Percentiles rank a stretch among this genome's conserved stretches.
Evolutionary conservation across 2,888 invertebrate genomes (phyloP).

Genomic region (Cephus rjabovi): DNA sequence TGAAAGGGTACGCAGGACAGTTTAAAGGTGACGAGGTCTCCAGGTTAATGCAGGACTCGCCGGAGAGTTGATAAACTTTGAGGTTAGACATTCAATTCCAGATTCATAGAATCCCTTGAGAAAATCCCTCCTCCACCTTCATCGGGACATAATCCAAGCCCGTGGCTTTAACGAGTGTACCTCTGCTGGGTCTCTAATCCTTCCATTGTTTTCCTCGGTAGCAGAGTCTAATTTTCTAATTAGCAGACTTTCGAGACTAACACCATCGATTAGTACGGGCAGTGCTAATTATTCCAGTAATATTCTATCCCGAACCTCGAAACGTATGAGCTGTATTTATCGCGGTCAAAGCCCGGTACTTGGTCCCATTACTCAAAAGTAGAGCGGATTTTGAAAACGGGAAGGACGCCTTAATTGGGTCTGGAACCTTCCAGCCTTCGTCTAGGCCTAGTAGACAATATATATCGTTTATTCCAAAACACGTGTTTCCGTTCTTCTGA

Average conservation of each 20-base stretch:
- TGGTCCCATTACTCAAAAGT: slow-evolving; percentile 44
- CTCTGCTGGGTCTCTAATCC: slow-evolving; percentile 14
- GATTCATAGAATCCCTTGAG: not conserved
- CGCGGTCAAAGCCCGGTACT: slow-evolving; percentile 32
- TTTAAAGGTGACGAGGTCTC: not conserved
- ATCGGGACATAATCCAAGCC: not conserved
- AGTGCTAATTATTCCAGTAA: slow-evolving; percentile 3
- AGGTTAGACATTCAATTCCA: not conserved
- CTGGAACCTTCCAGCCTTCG: not conserved
- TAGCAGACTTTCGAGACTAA: slow-evolving; percentile 16
- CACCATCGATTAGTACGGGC: slow-evolving; percentile 16
- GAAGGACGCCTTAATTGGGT: slow-evolving; percentile 11
- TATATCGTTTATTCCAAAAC: not conserved
- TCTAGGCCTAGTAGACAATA: not conserved
- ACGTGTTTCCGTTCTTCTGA: slow-evolving; percentile 5
- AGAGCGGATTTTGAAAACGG: slow-evolving; percentile 40
- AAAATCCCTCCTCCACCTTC: not conserved
- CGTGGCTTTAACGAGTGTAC: not conserved
- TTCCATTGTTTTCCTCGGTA: slow-evolving; percentile 26
- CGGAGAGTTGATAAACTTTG: not conserved
- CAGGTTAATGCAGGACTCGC: not conserved
- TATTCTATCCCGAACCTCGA: slow-evolving; percentile 5
- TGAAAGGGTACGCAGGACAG: not conserved
- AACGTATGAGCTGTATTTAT: slow-evolving; percentile 33
- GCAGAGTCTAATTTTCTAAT: slow-evolving; percentile 24